These are phyloP conservation scores for Allobates femoralis DNA, from an alignment of 2,797 vertebrate genomes.

Conservation along the genomic window DNA sequence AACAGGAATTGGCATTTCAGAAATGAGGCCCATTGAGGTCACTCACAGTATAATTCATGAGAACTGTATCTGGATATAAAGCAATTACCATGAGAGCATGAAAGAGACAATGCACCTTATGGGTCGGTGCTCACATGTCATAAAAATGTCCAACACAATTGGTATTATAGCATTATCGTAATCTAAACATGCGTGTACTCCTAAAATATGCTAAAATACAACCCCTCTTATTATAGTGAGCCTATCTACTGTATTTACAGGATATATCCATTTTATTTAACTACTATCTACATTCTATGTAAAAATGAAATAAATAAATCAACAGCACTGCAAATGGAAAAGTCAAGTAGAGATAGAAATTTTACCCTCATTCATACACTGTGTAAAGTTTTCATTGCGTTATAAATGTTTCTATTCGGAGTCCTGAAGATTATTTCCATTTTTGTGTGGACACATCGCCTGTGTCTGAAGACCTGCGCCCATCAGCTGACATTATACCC, in stretches of 20 bases:
- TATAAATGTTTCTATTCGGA: too few species aligned
- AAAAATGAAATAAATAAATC: too few species aligned
- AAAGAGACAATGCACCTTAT: conserved; percentile 11
- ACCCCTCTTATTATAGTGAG: neutral
- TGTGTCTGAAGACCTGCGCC: too few species aligned
- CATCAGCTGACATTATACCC: too few species aligned
- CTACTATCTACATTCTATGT: too few species aligned
- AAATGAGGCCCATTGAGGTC: conserved; percentile 20
- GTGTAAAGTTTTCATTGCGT: too few species aligned
- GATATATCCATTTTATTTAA: neutral
- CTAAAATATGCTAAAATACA: neutral
- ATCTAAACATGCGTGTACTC: neutral
- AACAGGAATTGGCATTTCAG: conserved; percentile 29
- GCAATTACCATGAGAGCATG: conserved; percentile 33
- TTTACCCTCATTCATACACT: too few species aligned
- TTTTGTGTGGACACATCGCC: too few species aligned
- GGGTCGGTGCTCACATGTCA: neutral
- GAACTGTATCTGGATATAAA: conserved; percentile 4
- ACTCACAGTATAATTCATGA: neutral
- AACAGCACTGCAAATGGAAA: too few species aligned
- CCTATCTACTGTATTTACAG: neutral
- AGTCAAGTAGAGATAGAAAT: too few species aligned
- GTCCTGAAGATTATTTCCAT: too few species aligned
- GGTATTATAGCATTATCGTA: neutral
- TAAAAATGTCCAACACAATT: neutral